A percentile compares a stretch with the other conserved stretches of the same genome.
phyloP scores from a whole-genome alignment of 2,113 vertebrate species.

The Leptodactylus fuscus region DNA sequence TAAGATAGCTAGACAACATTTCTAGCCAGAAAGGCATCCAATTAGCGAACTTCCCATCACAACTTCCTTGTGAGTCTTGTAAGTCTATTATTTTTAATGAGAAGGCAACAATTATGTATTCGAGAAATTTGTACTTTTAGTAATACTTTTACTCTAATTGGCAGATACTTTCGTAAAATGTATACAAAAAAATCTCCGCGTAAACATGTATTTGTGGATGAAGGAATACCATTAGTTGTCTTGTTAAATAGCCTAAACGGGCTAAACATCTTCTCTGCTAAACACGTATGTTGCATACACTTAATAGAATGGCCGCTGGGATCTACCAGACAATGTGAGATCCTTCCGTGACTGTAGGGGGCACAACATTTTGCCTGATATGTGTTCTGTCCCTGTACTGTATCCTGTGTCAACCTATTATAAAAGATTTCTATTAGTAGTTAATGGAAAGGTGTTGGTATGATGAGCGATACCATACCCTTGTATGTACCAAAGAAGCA shows the following conservation, averaged over 20 bases:
- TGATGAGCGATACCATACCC: too few species aligned
- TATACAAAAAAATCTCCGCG: background rate
- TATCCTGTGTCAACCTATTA: too few species aligned
- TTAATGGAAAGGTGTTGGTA: too few species aligned
- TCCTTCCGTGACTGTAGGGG: background rate
- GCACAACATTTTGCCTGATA: background rate
- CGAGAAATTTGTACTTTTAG: constrained; percentile 24
- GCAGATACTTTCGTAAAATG: constrained; percentile 11
- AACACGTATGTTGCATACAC: background rate
- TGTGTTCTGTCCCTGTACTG: too few species aligned
- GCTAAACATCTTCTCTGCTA: background rate
- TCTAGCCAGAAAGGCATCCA: constrained; percentile 15
- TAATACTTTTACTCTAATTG: constrained; percentile 24
- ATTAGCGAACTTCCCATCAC: constrained; percentile 22
- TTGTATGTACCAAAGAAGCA: too few species aligned
- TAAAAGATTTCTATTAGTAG: too few species aligned
- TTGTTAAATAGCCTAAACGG: background rate
- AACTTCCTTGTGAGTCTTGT: constrained; percentile 21
- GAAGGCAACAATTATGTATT: constrained; percentile 30
- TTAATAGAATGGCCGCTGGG: background rate
- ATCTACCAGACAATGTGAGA: background rate
- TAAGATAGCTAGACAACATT: constrained; percentile 29
- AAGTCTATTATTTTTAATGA: constrained; percentile 44
- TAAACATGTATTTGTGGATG: background rate
- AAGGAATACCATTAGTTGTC: background rate